Base-by-base conservation (phyloP, 2,888 invertebrate species). In the Boloria euphrosyne region DNA sequence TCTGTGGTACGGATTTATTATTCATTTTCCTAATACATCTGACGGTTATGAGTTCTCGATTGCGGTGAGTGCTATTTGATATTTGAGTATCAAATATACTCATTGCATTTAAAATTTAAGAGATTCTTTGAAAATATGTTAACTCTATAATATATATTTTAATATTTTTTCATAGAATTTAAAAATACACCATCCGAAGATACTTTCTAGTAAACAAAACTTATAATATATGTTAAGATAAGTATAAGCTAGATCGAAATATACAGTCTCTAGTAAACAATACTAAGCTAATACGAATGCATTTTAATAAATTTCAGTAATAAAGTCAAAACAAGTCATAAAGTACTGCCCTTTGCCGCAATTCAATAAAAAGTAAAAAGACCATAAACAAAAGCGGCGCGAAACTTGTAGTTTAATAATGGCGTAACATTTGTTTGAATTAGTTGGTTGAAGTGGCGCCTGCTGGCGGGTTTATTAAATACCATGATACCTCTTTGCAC, bases 1-100 rank as follows among this genome's bases (percentile, higher is more conserved):
- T 92, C 86, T 87, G 87, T 81, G 85, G 83, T 79, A 74, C 81
- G 86, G 90, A 90, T 91, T 91, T 90, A 90, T 87, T 89, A 90
- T 90, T 89, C 91, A 90, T 91, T 90, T 85, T 80, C 80, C 82
- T 87, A 86, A 86, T 87, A 87, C 87, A 85, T 85, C 82, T 83
- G 87, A 87, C 81, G 83, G 78, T 86, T 82, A 86, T 84, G 82
- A 84, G 84, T 83, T 84, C 82, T 76, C 78, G 72, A 85, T 86
- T 85, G 78, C 71, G 68, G 74, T 69, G 71, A 74, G 71, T 71
- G 73, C 70, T 71, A 71, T 73, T 73, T 73, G 70, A 74, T 74
- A 73, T 69, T 53, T 54, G 53, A 66, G 47, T 68, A 54, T 62
- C 65, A 47, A 57, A 44, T 58, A 10, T 54, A 46, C 16, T 16